These are phyloP conservation scores for Serripes groenlandicus DNA, from an alignment of 2,888 invertebrate species.

Conservation along the genomic window DNA sequence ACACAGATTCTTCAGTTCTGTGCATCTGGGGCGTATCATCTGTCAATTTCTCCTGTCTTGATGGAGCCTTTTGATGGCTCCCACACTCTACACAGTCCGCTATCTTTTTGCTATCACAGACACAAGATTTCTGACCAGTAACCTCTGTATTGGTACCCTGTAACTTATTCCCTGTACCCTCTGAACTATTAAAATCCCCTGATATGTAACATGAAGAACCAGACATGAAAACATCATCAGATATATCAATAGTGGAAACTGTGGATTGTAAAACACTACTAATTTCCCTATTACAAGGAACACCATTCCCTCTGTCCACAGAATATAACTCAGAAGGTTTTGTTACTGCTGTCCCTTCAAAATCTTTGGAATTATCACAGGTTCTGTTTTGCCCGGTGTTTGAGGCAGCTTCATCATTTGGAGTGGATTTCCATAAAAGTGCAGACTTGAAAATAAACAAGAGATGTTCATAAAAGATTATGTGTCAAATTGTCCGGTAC, in stretches of 20 bases:
- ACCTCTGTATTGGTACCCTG: background rate
- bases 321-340: too few relatives aligned
- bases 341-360: too few relatives aligned
- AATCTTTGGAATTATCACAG: too few relatives aligned
- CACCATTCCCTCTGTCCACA: background rate
- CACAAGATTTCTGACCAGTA: background rate
- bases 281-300: background rate
- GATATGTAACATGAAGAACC: background rate
- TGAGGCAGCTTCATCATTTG: too few relatives aligned
- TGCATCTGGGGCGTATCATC: slow-evolving; percentile 81
- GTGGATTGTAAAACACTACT: slow-evolving; percentile 2
- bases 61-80: slow-evolving; percentile 74
- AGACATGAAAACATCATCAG: slow-evolving; percentile 10
- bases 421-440: background rate
- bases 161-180: background rate
- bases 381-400: too few relatives aligned
- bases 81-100: slow-evolving; percentile 52
- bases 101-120: slow-evolving; percentile 2
- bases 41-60: slow-evolving; percentile 72
- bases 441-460: background rate
- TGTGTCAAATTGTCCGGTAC: too few relatives aligned
- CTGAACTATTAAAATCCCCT: background rate
- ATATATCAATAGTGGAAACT: background rate
- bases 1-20: slow-evolving; percentile 77
- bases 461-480: background rate